phyloP scores from a whole-genome alignment of 2,113 vertebrate species.

The Phasianus colchicus region DNA sequence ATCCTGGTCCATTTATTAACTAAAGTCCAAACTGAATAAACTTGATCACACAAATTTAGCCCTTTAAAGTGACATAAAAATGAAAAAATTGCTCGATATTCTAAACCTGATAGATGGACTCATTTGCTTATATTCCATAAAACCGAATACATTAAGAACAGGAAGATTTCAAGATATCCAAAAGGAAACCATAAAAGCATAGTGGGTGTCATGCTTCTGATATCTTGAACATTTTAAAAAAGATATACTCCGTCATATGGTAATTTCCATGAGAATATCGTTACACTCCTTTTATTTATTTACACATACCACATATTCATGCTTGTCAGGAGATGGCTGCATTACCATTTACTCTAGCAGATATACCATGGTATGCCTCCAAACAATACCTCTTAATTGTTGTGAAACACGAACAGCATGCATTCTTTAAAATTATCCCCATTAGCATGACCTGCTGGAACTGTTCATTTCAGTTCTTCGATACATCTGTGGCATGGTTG shows the following conservation, averaged over 20 bases:
- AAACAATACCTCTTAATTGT: background rate
- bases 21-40: background rate
- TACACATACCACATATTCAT: background rate
- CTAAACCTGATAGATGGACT: background rate
- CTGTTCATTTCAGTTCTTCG: conserved; percentile 29
- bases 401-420: background rate
- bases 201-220: background rate
- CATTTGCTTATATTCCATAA: background rate
- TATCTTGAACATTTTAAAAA: background rate
- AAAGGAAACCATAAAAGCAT: background rate
- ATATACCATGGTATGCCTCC: background rate
- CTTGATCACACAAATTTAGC: background rate
- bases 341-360: background rate
- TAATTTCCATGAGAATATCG: background rate
- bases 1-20: background rate
- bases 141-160: background rate
- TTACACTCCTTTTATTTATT: background rate
- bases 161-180: background rate
- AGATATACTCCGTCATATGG: background rate
- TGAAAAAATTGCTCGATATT: background rate
- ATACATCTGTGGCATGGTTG: background rate
- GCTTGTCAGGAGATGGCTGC: conserved; percentile 9
- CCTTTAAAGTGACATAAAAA: background rate
- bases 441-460: background rate
- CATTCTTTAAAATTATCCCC: background rate